These are phyloP conservation scores for Dendrophyllia cribrosa DNA, from an alignment of 64 coral and sea anemone species.

Conservation along the genomic window DNA sequence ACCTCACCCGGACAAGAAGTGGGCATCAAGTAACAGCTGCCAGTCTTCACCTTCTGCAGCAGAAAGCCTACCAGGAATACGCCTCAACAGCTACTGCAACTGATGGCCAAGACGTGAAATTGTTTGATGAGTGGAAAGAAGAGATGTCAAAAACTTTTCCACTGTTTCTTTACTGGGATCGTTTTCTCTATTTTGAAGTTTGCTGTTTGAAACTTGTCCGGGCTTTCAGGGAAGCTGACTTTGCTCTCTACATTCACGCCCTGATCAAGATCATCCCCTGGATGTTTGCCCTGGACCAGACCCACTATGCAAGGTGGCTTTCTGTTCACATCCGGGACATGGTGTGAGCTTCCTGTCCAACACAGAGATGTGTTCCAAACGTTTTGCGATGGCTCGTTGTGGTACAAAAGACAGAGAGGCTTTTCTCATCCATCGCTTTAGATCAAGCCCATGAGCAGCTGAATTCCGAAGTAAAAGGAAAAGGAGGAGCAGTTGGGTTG, in stretches of 20 bases:
- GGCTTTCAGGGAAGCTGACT: constrained; percentile 10
- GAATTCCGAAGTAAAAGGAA: neutral
- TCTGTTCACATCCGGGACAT: constrained; percentile 22
- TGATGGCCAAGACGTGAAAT: neutral
- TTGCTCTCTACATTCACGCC: neutral
- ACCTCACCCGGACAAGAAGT: constrained; percentile 26
- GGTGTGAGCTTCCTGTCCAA: neutral
- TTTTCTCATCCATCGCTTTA: neutral
- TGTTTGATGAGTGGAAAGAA: constrained; percentile 46
- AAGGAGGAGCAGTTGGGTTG: neutral
- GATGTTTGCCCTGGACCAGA: constrained; percentile 43
- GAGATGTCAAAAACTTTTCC: constrained; percentile 4
- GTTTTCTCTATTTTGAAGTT: neutral
- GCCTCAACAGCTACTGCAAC: neutral
- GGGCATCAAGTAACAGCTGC: constrained; percentile 28
- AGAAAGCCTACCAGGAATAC: constrained; percentile 26
- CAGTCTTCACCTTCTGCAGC: constrained; percentile 32
- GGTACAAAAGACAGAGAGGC: neutral
- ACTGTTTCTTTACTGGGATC: constrained; percentile 23
- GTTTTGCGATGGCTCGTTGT: neutral
- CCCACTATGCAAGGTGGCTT: constrained; percentile 22
- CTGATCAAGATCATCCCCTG: constrained; percentile 32
- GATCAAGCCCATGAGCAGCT: neutral
- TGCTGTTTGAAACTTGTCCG: constrained; percentile 4
- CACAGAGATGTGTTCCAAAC: neutral